These are phyloP conservation scores for Nothobranchius furzeri DNA, from an alignment of 2,113 vertebrate genomes.

Conservation along the genomic window DNA sequence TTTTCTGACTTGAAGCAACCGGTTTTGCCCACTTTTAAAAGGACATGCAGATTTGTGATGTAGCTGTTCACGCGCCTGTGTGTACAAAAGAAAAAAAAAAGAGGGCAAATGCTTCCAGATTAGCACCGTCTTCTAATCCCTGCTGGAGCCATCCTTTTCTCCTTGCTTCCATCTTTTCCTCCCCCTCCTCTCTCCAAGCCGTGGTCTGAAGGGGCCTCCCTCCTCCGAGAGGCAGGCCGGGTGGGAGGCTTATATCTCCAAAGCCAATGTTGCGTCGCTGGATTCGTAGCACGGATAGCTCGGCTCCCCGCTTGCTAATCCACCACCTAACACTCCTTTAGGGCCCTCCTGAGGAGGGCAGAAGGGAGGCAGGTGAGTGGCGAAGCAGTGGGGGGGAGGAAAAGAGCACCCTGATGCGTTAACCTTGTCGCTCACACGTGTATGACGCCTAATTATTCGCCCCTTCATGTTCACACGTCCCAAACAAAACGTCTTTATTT, in stretches of 20 bases:
- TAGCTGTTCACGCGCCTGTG: slow-evolving; percentile 20
- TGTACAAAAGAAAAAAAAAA: slow-evolving; percentile 32
- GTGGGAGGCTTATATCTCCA: slow-evolving; percentile 70
- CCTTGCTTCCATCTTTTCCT: slow-evolving; percentile 45
- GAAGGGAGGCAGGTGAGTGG: slow-evolving; percentile 53
- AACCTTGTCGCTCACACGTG: slow-evolving; percentile 69
- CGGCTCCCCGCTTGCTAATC: slow-evolving; percentile 73
- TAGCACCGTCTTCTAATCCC: slow-evolving; percentile 81
- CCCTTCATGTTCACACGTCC: slow-evolving; percentile 44
- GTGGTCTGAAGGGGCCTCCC: slow-evolving; percentile 78
- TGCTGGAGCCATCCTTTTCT: slow-evolving; percentile 68
- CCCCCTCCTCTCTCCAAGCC: slow-evolving; percentile 63
- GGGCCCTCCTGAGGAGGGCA: slow-evolving; percentile 60
- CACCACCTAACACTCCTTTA: slow-evolving; percentile 57
- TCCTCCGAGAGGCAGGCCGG: slow-evolving; percentile 57
- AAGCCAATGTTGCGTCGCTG: slow-evolving; percentile 70
- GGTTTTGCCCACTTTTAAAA: not conserved
- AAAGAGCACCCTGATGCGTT: slow-evolving; percentile 47
- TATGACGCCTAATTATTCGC: slow-evolving; percentile 57
- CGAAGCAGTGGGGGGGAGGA: slow-evolving; percentile 40
- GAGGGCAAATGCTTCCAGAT: slow-evolving; percentile 82
- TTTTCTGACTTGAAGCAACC: not conserved
- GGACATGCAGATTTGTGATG: slow-evolving; percentile 13
- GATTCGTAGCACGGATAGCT: slow-evolving; percentile 56
- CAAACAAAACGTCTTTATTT: slow-evolving; percentile 8